phyloP scores from a whole-genome alignment of 2,888 invertebrate genomes.

The Formica aserva region DNA sequence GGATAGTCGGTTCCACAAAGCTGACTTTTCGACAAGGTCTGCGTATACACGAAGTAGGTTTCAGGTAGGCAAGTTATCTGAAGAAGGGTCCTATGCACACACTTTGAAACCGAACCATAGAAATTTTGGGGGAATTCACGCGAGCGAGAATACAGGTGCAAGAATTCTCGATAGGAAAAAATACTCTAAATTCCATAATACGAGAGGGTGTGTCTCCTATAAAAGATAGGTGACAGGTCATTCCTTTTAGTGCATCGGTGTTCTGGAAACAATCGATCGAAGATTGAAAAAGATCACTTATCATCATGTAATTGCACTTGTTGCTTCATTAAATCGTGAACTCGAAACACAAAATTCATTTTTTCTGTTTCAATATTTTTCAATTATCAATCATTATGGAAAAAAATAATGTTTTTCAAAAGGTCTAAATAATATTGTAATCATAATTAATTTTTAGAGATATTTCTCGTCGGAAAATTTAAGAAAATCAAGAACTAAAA shows the following conservation, averaged over 20 bases:
- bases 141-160: slow-evolving; percentile 61
- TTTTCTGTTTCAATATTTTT: not conserved
- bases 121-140: slow-evolving; percentile 53
- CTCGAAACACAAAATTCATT: not conserved
- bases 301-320: slow-evolving; percentile 20
- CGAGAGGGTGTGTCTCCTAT: slow-evolving; percentile 27
- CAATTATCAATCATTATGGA: not conserved
- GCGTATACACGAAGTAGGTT: slow-evolving; percentile 43
- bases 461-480: not conserved
- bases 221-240: slow-evolving; percentile 64
- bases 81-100: slow-evolving; percentile 63
- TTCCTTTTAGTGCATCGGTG: slow-evolving; percentile 60
- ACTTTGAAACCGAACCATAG: slow-evolving; percentile 67
- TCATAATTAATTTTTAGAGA: not conserved
- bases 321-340: slow-evolving; percentile 9
- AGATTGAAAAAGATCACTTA: slow-evolving; percentile 20
- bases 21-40: slow-evolving; percentile 58
- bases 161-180: slow-evolving; percentile 44
- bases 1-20: slow-evolving; percentile 56
- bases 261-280: slow-evolving; percentile 26
- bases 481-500: not conserved
- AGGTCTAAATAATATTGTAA: not conserved
- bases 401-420: not conserved
- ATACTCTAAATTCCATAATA: slow-evolving; percentile 65
- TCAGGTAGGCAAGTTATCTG: slow-evolving; percentile 71